Conservation (phyloP, 2,888 invertebrate genomes). For the Rotaria macrura region DNA sequence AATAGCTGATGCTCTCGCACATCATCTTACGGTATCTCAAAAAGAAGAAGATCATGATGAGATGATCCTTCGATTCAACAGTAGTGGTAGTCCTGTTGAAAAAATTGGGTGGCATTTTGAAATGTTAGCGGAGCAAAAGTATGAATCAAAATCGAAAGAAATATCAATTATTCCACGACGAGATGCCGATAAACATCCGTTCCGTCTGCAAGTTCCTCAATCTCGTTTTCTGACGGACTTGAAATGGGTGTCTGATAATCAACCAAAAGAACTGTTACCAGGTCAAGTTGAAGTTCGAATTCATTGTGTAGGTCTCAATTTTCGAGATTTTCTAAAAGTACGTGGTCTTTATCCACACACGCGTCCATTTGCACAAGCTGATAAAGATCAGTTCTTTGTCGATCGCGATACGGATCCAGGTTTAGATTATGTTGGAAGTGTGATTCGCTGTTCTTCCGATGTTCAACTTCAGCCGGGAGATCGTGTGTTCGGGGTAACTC, state of each 20-base stretch:
- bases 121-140: not conserved
- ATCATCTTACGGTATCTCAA: not conserved
- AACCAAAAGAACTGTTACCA: accelerated
- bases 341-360: not conserved
- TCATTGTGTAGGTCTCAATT: not conserved
- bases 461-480: not conserved
- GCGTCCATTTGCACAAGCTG: not conserved
- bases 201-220: not conserved
- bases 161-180: not conserved
- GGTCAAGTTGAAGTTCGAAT: not conserved
- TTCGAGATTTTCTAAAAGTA: not conserved
- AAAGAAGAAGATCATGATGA: not conserved
- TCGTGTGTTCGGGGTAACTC: not conserved
- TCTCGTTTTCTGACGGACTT: not conserved
- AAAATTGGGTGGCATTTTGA: not conserved
- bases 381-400: not conserved
- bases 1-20: not conserved
- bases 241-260: not conserved
- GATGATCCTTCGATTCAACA: not conserved
- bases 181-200: not conserved
- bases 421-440: not conserved
- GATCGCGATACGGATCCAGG: not conserved
- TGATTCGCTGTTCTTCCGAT: not conserved
- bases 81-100: not conserved
- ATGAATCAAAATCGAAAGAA: not conserved